phyloP scores from a whole-genome alignment of 2,113 vertebrate species.

The Hippocampus barbouri region DNA sequence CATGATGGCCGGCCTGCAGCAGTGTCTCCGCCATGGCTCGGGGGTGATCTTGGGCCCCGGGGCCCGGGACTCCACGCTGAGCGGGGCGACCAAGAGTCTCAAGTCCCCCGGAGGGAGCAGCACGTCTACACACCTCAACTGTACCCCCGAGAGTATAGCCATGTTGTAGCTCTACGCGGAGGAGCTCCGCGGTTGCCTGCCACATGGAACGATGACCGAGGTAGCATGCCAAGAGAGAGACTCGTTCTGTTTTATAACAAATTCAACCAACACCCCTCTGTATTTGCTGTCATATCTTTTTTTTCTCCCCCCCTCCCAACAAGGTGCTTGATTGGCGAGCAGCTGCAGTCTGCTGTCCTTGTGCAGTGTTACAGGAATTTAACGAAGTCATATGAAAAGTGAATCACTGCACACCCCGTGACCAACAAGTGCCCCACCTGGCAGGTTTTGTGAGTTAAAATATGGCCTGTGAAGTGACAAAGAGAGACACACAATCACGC shows the following conservation, averaged over 20 bases:
- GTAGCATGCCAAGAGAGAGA: slow-evolving; percentile 16
- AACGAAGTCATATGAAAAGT: background rate
- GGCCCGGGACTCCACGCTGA: slow-evolving; percentile 48
- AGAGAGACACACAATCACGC: no score
- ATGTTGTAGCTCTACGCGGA: slow-evolving; percentile 76
- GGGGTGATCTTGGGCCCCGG: slow-evolving; percentile 67
- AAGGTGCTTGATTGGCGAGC: slow-evolving; percentile 11
- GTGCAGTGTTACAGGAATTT: background rate
- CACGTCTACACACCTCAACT: slow-evolving; percentile 88
- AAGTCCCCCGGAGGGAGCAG: slow-evolving; percentile 85
- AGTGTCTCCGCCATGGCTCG: slow-evolving; percentile 56
- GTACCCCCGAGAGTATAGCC: slow-evolving; percentile 83
- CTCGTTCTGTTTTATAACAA: slow-evolving; percentile 12
- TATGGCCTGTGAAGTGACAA: no score
- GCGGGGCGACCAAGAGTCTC: slow-evolving; percentile 72
- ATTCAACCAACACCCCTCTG: slow-evolving; percentile 14
- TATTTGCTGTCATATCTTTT: slow-evolving; percentile 8
- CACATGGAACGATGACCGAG: slow-evolving; percentile 4
- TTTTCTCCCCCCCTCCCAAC: background rate
- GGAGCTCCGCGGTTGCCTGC: slow-evolving; percentile 15
- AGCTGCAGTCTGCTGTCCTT: slow-evolving; percentile 15
- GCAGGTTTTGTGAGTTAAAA: no score
- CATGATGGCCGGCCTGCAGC: slow-evolving; percentile 80
- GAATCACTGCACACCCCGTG: background rate
- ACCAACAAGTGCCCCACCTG: background rate